Evolutionary conservation across 2,113 vertebrate genomes (phyloP).

Genomic region (Datnioides undecimradiatus): DNA sequence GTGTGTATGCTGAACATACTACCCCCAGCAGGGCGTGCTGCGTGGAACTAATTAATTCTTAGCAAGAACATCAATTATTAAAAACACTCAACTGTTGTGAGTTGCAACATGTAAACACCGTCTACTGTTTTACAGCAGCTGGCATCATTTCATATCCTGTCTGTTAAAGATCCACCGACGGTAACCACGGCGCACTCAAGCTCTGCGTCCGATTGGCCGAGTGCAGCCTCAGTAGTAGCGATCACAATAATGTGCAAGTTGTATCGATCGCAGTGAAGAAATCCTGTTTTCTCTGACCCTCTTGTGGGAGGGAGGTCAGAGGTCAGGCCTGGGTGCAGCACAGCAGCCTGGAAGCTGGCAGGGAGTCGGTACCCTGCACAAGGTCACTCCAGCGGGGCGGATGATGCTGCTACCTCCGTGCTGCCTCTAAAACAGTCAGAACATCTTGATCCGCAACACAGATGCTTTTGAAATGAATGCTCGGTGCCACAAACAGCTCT

Average conservation of each 20-base stretch:
- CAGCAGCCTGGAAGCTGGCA: background rate
- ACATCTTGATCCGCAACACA: too few relatives aligned
- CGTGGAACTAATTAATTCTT: conserved; percentile 58
- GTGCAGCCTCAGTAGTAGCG: background rate
- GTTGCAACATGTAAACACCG: conserved; percentile 47
- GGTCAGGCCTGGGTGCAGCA: conserved; percentile 6
- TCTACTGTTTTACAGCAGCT: conserved; percentile 36
- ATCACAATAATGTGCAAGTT: background rate
- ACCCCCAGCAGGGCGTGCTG: conserved; percentile 11
- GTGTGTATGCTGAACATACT: background rate
- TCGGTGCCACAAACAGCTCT: too few relatives aligned
- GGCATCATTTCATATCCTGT: conserved; percentile 22
- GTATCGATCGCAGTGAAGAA: conserved; percentile 32
- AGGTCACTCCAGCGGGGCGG: background rate
- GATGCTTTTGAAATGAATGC: background rate
- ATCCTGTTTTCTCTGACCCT: background rate
- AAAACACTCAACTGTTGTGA: conserved; percentile 48
- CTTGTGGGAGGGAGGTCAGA: conserved; percentile 19
- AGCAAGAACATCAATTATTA: conserved; percentile 60
- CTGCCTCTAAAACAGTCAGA: background rate
- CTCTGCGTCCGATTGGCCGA: background rate
- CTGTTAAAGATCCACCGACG: conserved; percentile 12
- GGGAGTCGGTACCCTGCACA: background rate
- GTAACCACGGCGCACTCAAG: background rate
- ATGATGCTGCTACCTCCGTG: background rate